Conservation (phyloP, 1,140 invertebrate species). For the Pollicipes pollicipes region DNA sequence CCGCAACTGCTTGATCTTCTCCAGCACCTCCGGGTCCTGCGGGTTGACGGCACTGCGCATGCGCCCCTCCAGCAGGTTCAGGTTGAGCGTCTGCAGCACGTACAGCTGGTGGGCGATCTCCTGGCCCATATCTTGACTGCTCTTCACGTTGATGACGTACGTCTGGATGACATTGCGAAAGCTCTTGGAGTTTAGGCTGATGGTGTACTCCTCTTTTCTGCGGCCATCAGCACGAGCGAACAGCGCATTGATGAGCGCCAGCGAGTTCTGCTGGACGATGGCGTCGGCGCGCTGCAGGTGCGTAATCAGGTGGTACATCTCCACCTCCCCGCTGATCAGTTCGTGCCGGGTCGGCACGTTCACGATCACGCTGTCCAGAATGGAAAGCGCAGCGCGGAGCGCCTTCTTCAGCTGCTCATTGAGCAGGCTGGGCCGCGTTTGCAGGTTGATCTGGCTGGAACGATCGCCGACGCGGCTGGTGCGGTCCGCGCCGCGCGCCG, state of each 20-base stretch:
- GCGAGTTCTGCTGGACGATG: constrained; percentile 78
- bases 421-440: too few species aligned
- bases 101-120: constrained; percentile 91
- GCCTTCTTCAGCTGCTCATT: too few species aligned
- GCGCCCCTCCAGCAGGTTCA: constrained; percentile 71
- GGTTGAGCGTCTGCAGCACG: constrained; percentile 67
- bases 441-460: too few species aligned
- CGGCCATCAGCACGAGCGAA: constrained; percentile 65
- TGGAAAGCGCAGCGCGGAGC: too few species aligned
- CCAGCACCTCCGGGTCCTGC: constrained; percentile 66
- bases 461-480: too few species aligned
- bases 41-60: too few species aligned
- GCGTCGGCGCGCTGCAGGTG: constrained; percentile 20
- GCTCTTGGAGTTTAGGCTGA: constrained; percentile 59
- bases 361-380: too few species aligned
- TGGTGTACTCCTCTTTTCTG: constrained; percentile 52
- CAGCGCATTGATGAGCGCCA: constrained; percentile 84
- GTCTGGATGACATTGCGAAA: constrained; percentile 32
- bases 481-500: too few species aligned
- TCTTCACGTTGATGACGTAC: too few species aligned
- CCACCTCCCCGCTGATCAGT: too few species aligned
- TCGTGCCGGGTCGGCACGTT: too few species aligned
- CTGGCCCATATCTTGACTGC: constrained; percentile 33
- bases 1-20: constrained; percentile 78
- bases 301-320: too few species aligned